Percentiles rank a stretch among this genome's conserved stretches.
phyloP scores from a whole-genome alignment of 2,888 invertebrate species.

The Mimas tiliae region DNA sequence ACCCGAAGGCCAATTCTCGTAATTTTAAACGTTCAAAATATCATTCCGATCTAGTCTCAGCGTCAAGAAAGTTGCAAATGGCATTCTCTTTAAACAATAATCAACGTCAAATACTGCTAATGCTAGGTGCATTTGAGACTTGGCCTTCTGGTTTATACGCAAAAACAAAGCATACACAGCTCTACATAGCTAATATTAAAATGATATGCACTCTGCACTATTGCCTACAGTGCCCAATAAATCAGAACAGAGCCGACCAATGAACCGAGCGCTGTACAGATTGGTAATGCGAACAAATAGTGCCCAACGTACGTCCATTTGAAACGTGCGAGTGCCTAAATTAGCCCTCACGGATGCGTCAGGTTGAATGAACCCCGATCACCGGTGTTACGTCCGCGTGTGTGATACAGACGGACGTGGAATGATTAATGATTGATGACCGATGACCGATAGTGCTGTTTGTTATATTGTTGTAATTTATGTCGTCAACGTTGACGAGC shows the following conservation, averaged over 20 bases:
- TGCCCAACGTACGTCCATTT: conserved; percentile 23
- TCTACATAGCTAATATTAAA: neutral
- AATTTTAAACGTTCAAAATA: too few species aligned
- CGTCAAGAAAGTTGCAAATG: too few species aligned
- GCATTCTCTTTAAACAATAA: too few species aligned
- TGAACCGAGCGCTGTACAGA: neutral
- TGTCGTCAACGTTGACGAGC: neutral
- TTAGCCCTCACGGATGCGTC: conserved; percentile 23
- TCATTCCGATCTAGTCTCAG: too few species aligned
- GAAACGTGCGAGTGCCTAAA: conserved; percentile 29
- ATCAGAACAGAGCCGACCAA: neutral
- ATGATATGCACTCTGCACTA: neutral
- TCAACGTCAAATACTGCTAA: too few species aligned
- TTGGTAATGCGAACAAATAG: conserved; percentile 27
- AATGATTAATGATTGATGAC: conserved; percentile 6
- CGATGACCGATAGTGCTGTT: conserved; percentile 1
- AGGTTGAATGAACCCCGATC: conserved; percentile 20
- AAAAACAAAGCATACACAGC: too few species aligned
- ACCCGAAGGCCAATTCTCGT: too few species aligned
- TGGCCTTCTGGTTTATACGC: too few species aligned
- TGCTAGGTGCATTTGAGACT: too few species aligned
- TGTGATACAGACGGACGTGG: neutral
- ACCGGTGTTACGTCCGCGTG: neutral
- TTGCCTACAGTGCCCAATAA: neutral
- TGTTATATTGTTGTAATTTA: neutral